These are phyloP conservation scores for Numenius phaeopus DNA, from an alignment of 2,797 vertebrate species.

Conservation along the genomic window DNA sequence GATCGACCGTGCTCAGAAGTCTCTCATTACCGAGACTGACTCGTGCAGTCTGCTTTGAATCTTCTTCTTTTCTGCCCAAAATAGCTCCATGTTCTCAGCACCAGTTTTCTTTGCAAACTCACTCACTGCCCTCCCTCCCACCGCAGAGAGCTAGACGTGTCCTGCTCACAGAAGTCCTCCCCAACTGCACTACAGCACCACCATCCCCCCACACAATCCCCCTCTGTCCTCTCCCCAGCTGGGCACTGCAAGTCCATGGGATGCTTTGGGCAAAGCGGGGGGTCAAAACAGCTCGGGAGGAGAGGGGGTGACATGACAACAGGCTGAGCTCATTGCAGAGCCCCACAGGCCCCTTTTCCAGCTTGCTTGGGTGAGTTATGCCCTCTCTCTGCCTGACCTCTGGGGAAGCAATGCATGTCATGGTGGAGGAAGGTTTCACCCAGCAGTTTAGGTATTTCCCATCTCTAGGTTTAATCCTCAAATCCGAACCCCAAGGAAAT, in stretches of 20 bases:
- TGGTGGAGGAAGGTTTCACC: neutral
- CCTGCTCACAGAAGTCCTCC: neutral
- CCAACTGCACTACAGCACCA: neutral
- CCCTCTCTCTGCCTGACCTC: neutral
- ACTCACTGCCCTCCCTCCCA: neutral
- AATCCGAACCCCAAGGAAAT: neutral
- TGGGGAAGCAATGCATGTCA: neutral
- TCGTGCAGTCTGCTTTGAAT: slow-evolving; percentile 51
- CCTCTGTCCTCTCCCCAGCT: neutral
- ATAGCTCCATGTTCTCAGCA: slow-evolving; percentile 58
- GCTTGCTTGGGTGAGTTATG: neutral
- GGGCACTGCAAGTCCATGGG: neutral
- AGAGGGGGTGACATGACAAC: neutral
- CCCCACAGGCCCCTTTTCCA: neutral
- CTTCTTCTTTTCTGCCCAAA: slow-evolving; percentile 34
- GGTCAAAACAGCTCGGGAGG: neutral
- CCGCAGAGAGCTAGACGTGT: neutral
- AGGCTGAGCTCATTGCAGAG: neutral
- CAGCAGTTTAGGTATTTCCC: neutral
- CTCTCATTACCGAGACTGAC: slow-evolving; percentile 43
- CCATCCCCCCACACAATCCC: neutral
- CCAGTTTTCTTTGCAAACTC: slow-evolving; percentile 16
- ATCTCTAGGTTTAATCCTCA: neutral
- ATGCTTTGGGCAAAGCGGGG: neutral
- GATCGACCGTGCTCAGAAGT: neutral